Evolutionary conservation across 2,113 vertebrate species (phyloP).

Genomic region (Miniopterus natalensis): DNA sequence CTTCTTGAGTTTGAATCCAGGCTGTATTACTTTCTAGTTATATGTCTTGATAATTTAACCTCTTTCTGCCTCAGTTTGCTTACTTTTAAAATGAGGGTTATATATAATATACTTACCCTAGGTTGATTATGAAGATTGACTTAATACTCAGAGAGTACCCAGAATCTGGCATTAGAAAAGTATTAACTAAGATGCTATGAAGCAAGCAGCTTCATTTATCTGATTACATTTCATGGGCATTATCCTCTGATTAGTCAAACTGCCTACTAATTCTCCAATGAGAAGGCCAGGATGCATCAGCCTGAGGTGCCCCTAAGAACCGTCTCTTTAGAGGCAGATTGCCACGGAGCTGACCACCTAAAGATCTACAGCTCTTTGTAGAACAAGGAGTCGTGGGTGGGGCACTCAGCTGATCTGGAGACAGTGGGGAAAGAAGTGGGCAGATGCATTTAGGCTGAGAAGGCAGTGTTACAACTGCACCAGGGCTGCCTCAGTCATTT

Average conservation of each 20-base stretch:
- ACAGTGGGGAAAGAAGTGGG: background rate
- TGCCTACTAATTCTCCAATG: background rate
- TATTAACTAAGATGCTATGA: conserved; percentile 18
- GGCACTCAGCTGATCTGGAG: background rate
- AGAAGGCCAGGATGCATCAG: background rate
- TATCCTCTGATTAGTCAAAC: background rate
- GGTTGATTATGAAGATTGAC: background rate
- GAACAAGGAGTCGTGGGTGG: background rate
- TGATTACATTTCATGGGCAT: background rate
- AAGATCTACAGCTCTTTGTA: background rate
- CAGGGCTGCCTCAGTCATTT: background rate
- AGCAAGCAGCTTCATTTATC: background rate
- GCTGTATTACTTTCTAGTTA: background rate
- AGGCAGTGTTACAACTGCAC: background rate
- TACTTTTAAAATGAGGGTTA: background rate
- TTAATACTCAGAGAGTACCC: background rate
- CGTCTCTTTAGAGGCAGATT: background rate
- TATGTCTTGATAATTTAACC: background rate
- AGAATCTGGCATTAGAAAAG: background rate
- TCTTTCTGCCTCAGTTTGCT: background rate
- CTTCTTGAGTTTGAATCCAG: background rate
- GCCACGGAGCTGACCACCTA: background rate
- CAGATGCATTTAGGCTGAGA: background rate
- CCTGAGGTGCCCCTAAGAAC: background rate
- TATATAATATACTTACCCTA: background rate